phyloP scores from a whole-genome alignment of 2,113 vertebrate genomes.

The Furnarius figulus region DNA sequence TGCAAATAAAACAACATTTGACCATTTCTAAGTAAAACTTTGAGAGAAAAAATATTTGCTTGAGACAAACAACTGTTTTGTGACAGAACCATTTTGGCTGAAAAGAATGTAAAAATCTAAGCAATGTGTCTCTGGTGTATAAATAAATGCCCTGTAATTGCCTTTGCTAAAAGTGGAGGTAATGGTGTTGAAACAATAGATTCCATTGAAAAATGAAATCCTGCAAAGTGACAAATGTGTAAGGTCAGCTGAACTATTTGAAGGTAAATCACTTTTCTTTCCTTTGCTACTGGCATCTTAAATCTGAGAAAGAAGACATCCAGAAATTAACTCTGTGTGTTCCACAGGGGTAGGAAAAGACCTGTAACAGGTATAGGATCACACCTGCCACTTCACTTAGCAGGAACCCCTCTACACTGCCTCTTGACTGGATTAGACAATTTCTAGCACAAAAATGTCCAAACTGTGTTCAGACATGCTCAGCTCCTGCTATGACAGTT shows the following conservation, averaged over 20 bases:
- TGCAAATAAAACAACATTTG: slow-evolving; percentile 49
- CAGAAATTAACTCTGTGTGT: slow-evolving; percentile 43
- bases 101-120: slow-evolving; percentile 53
- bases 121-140: slow-evolving; percentile 35
- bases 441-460: slow-evolving; percentile 41
- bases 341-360: not conserved
- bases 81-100: not conserved
- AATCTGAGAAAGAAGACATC: not conserved
- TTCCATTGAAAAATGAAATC: slow-evolving; percentile 53
- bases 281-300: slow-evolving; percentile 28
- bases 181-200: slow-evolving; percentile 57
- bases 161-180: slow-evolving; percentile 40
- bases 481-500: not conserved
- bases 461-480: slow-evolving; percentile 53
- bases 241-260: slow-evolving; percentile 54
- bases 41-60: slow-evolving; percentile 53
- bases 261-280: slow-evolving; percentile 40
- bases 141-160: slow-evolving; percentile 56
- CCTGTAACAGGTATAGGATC: not conserved
- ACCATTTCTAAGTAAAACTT: slow-evolving; percentile 30
- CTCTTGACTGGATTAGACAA: not conserved
- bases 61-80: slow-evolving; percentile 50
- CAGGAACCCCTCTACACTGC: not conserved
- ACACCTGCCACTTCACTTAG: not conserved
- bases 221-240: slow-evolving; percentile 54